A percentile compares a stretch with the other conserved stretches of the same genome.
phyloP scores from a whole-genome alignment of 2,888 invertebrate genomes.

The Dynastes grantii region DNA sequence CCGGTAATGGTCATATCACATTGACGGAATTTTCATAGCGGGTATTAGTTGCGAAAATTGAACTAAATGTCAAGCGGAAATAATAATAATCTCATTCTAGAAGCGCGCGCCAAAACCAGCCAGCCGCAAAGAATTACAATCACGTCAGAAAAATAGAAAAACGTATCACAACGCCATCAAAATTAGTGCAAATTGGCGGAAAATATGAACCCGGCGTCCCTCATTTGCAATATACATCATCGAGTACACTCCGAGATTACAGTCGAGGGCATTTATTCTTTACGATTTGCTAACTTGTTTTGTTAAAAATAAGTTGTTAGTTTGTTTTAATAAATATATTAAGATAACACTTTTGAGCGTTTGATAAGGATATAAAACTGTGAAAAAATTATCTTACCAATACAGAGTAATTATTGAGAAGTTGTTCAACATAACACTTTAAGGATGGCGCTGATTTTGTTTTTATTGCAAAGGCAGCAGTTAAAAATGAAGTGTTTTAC shows the following conservation, averaged over 20 bases:
- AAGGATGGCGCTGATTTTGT: too few relatives aligned
- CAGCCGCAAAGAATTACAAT: conserved; percentile 70
- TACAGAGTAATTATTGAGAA: neutral
- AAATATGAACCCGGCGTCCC: conserved; percentile 66
- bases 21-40: conserved; percentile 18
- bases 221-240: conserved; percentile 61
- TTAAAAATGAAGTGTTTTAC: too few relatives aligned
- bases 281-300: neutral
- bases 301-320: neutral
- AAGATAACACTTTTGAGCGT: neutral
- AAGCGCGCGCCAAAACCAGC: conserved; percentile 54
- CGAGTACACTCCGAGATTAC: conserved; percentile 42
- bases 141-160: conserved; percentile 70
- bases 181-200: conserved; percentile 71
- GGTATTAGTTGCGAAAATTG: conserved; percentile 46
- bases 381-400: neutral
- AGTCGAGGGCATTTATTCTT: neutral
- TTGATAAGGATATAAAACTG: too few relatives aligned
- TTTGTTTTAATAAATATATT: neutral
- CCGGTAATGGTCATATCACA: conserved; percentile 17
- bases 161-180: conserved; percentile 69
- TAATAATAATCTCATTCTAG: conserved; percentile 67
- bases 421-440: too few relatives aligned
- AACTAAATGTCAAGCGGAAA: conserved; percentile 63
- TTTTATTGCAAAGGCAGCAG: too few relatives aligned